phyloP scores from a whole-genome alignment of 2,888 invertebrate genomes.

The Drosophila kanekoi region DNA sequence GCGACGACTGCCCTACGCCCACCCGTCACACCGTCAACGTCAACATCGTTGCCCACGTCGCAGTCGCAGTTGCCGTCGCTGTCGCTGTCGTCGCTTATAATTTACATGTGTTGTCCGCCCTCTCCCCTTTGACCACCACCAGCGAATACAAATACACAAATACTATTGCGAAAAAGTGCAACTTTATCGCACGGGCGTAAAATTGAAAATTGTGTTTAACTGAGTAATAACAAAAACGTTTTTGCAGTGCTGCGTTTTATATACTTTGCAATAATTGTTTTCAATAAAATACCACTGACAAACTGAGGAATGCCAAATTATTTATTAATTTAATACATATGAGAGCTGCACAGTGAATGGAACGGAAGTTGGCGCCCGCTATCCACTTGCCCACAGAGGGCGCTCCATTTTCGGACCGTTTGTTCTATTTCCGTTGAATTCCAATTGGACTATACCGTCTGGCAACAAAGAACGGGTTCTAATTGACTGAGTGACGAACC shows the following conservation, averaged over 20 bases:
- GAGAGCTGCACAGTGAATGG: neutral
- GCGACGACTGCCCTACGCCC: slow-evolving; percentile 59
- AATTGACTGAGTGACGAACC: slow-evolving; percentile 68
- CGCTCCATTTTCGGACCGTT: slow-evolving; percentile 59
- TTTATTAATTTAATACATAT: slow-evolving; percentile 30
- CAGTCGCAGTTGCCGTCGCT: slow-evolving; percentile 18
- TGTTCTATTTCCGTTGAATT: slow-evolving; percentile 63
- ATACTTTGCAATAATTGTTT: slow-evolving; percentile 39
- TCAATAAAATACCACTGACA: slow-evolving; percentile 33
- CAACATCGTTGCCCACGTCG: slow-evolving; percentile 37
- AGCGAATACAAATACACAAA: slow-evolving; percentile 17
- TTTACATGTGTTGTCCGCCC: slow-evolving; percentile 65
- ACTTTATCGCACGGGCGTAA: slow-evolving; percentile 38
- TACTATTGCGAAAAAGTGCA: slow-evolving; percentile 33
- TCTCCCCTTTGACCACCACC: slow-evolving; percentile 48
- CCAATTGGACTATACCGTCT: slow-evolving; percentile 48
- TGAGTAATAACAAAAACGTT: slow-evolving; percentile 39
- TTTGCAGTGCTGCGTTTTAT: slow-evolving; percentile 19
- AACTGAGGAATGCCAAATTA: slow-evolving; percentile 34
- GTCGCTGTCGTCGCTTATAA: slow-evolving; percentile 39
- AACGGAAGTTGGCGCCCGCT: slow-evolving; percentile 57
- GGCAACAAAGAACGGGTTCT: slow-evolving; percentile 70
- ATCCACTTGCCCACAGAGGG: slow-evolving; percentile 59
- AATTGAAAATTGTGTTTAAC: slow-evolving; percentile 35
- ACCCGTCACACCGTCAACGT: slow-evolving; percentile 33